Base-by-base conservation (phyloP, 2,797 vertebrate genomes). In the Alectoris magna region DNA sequence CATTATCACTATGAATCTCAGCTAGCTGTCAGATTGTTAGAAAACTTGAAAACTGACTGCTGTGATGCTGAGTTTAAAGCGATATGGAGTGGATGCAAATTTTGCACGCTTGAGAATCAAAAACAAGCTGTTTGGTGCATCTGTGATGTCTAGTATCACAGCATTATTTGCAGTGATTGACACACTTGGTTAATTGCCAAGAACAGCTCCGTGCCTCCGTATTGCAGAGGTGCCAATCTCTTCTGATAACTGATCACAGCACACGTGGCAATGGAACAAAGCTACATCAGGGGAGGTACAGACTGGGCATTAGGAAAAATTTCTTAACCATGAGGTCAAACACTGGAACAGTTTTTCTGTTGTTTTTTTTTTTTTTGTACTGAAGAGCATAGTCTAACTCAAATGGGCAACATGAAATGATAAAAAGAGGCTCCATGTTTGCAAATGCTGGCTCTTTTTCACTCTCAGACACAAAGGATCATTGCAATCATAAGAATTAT, bases 81-180 rank as follows among this genome's bases (percentile, higher is more conserved):
- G 56, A 43, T 29, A n/a, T 12, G 29, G n/a, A 51, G 17, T 36
- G n/a, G 36, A 79, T 62, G 41, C 41, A 84, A 71, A 79, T 90
- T n/a, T 60, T 75, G n/a, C 1, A 1, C 62, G 69, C 64, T 24
- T 75, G 41, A 87, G 74, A 70, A 51, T 56, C 27, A 70, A 69
- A 87, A 79, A 11, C 46, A 75, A 75, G 38, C 46, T 1, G 27
- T 70, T 71, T 71, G 36, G 64, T 44, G 10, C 75, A 48, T 51
- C 64, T 75, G 74, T 41, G 36, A 55, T 44, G 38, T 68, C 60
- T 80, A 38, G 29, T 63, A 43, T 80, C 76, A 44, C 60, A 59
- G 84, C 46, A 88, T 88, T 68, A 51, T 84, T 91, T 84, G 58
- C 66, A 63, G 55, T 77, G 84, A 81, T 88, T 88, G 87, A 72